Evolutionary conservation across 1,140 invertebrate genomes (phyloP).

Genomic region (Diabrotica undecimpunctata): DNA sequence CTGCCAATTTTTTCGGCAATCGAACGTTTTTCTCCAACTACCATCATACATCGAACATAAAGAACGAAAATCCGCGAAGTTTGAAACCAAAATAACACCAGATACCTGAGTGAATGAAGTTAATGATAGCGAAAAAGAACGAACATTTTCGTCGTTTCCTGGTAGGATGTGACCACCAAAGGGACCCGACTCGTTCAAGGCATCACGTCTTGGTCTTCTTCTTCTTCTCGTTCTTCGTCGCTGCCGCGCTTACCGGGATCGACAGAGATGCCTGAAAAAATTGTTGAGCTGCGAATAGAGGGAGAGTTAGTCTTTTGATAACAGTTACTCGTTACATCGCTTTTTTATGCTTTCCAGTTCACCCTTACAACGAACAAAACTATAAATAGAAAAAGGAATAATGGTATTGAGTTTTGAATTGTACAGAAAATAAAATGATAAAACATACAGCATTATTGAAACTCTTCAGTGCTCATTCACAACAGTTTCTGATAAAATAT

Average conservation of each 20-base stretch:
- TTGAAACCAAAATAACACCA: neutral
- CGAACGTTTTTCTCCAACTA: too few relatives aligned
- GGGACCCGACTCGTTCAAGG: slow-evolving; percentile 4
- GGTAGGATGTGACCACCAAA: slow-evolving; percentile 19
- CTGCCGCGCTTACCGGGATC: neutral
- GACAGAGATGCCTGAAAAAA: slow-evolving; percentile 3
- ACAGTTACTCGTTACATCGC: neutral
- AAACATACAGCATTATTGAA: too few relatives aligned
- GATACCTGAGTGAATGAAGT: slow-evolving; percentile 2
- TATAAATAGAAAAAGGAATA: too few relatives aligned
- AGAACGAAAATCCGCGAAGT: neutral
- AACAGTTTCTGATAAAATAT: too few relatives aligned
- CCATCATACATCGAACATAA: neutral
- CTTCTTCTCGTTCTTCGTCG: slow-evolving; percentile 1
- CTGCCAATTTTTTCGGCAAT: too few relatives aligned
- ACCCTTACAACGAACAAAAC: too few relatives aligned
- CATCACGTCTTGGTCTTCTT: neutral
- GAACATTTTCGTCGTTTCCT: slow-evolving; percentile 10
- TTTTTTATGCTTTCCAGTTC: neutral
- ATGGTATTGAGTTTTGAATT: too few relatives aligned
- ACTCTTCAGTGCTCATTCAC: too few relatives aligned
- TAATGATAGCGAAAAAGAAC: neutral
- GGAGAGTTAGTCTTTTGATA: neutral
- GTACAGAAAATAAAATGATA: too few relatives aligned
- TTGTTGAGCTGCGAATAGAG: neutral